Conservation (phyloP, 2,113 vertebrate genomes). For the Grallaria varia region DNA sequence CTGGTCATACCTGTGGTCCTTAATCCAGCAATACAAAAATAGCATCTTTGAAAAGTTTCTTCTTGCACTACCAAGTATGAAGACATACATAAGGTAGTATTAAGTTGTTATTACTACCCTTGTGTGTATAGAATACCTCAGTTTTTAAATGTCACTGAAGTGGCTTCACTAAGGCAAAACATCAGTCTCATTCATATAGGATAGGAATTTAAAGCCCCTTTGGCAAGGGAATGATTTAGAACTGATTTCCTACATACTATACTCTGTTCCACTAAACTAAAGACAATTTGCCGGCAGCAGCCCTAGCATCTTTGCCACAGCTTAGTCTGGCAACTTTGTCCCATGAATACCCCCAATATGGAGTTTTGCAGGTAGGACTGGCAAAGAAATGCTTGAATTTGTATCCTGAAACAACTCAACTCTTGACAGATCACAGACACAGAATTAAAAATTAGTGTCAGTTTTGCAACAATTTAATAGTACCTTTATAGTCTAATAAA, state of each 20-base stretch:
- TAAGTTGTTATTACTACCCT: background rate
- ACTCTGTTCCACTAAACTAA: background rate
- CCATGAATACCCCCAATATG: accelerated
- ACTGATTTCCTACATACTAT: background rate
- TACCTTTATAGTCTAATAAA: background rate
- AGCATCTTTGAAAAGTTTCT: background rate
- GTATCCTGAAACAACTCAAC: background rate
- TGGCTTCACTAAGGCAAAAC: background rate
- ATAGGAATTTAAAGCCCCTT: background rate
- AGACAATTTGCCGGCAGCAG: background rate
- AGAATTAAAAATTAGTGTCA: background rate
- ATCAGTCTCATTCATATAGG: background rate
- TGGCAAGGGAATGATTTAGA: background rate
- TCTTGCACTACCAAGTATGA: background rate
- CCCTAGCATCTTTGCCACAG: background rate
- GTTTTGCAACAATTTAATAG: background rate
- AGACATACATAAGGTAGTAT: background rate
- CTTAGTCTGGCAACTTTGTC: background rate
- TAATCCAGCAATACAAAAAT: background rate
- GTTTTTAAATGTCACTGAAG: background rate
- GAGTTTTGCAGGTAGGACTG: background rate
- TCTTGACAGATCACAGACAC: background rate
- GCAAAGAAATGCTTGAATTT: background rate
- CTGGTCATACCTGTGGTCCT: background rate
- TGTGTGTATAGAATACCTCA: background rate